Percentiles rank a stretch among this genome's conserved stretches.
Evolutionary conservation across 2,888 invertebrate species (phyloP).

Genomic region (Lasioglossum pauxillum): DNA sequence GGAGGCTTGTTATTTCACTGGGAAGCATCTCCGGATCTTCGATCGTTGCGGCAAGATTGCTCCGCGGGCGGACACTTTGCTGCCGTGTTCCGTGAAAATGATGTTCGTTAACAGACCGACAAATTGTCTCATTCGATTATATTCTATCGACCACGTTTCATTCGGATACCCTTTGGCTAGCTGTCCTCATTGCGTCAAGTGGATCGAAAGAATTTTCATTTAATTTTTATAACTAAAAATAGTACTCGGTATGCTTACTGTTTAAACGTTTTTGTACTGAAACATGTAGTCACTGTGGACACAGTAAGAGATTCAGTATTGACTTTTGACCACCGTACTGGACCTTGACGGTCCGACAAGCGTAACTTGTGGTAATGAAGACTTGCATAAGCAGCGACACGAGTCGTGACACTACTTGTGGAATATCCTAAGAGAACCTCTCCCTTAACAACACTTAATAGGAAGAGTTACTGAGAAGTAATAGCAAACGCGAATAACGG

Average conservation of each 20-base stretch:
- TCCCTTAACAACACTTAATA: not conserved
- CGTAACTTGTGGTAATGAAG: not conserved
- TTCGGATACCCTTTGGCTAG: not conserved
- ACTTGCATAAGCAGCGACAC: not conserved
- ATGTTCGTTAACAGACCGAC: conserved; percentile 46
- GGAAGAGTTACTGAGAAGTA: not conserved
- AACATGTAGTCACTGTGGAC: not conserved
- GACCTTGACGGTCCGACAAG: not conserved
- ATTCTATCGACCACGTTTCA: not conserved
- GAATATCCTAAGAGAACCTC: not conserved
- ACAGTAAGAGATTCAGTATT: not conserved
- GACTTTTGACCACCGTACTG: no score
- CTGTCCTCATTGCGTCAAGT: not conserved
- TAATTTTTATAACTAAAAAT: not conserved
- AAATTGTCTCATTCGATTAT: conserved; percentile 47
- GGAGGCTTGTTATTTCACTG: conserved; percentile 75
- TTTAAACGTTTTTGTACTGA: not conserved
- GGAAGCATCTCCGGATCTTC: conserved; percentile 74
- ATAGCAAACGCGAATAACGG: not conserved
- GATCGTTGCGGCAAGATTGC: conserved; percentile 65
- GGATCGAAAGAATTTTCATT: not conserved
- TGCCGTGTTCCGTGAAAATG: conserved; percentile 64
- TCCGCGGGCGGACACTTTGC: conserved; percentile 55
- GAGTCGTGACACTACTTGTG: not conserved
- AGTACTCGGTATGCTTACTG: no score